These are phyloP conservation scores for Helostoma temminkii DNA, from an alignment of 2,797 vertebrate genomes.

Conservation along the genomic window DNA sequence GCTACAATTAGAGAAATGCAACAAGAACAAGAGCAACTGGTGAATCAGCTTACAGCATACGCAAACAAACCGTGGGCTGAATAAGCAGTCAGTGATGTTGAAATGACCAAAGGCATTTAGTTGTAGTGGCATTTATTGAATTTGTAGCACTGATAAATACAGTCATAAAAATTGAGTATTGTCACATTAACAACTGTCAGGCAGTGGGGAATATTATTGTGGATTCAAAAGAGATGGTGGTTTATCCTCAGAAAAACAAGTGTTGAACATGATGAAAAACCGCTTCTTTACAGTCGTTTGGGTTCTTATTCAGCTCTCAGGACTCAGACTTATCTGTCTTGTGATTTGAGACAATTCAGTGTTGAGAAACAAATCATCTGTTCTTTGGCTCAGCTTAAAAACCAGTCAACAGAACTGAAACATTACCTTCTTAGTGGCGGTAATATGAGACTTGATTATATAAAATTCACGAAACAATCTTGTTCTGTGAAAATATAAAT, in stretches of 20 bases:
- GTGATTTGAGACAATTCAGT: too few species aligned
- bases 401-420: neutral
- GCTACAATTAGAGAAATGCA: too few species aligned
- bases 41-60: neutral
- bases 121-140: neutral
- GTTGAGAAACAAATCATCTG: constrained; percentile 3
- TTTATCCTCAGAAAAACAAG: neutral
- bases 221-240: neutral
- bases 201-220: constrained; percentile 7
- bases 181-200: neutral
- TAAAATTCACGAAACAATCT: neutral
- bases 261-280: neutral
- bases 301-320: neutral
- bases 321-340: neutral
- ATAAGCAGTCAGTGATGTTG: neutral
- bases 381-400: constrained; percentile 7
- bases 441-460: constrained; percentile 1
- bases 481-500: neutral
- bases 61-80: neutral
- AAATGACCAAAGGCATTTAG: neutral
- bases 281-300: neutral
- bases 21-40: too few species aligned
- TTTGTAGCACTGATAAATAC: neutral
- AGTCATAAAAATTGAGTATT: neutral
- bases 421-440: neutral